phyloP scores from a whole-genome alignment of 2,113 vertebrate species.

The Cariama cristata region DNA sequence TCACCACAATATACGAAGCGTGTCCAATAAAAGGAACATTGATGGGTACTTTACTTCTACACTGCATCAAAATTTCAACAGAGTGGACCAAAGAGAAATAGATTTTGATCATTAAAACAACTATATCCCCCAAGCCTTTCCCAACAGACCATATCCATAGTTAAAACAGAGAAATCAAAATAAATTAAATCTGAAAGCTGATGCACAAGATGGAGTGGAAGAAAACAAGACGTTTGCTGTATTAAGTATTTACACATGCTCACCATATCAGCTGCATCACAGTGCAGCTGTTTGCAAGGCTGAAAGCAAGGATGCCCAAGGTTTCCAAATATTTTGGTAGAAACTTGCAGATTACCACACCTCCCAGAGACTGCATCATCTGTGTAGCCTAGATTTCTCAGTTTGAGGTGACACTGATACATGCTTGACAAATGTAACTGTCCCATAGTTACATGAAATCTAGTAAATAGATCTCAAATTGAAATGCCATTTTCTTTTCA shows the following conservation, averaged over 20 bases:
- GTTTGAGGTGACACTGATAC: not conserved
- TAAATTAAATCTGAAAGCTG: not conserved
- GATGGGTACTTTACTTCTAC: slow-evolving; percentile 73
- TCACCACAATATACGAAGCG: slow-evolving; percentile 77
- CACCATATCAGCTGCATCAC: not conserved
- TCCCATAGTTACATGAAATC: not conserved
- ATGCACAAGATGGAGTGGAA: not conserved
- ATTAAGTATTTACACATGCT: not conserved
- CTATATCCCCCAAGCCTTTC: slow-evolving; percentile 20
- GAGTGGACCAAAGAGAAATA: slow-evolving; percentile 65
- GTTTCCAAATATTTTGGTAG: not conserved
- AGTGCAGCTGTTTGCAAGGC: not conserved
- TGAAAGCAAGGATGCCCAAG: not conserved
- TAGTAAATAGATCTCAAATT: not conserved
- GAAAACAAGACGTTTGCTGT: not conserved
- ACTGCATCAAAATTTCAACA: slow-evolving; percentile 70
- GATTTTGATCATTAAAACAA: slow-evolving; percentile 63
- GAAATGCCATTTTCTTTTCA: not conserved
- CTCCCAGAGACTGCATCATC: not conserved
- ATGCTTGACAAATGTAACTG: not conserved
- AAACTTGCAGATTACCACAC: not conserved
- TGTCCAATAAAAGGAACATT: slow-evolving; percentile 75
- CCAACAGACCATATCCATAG: not conserved
- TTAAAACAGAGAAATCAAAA: slow-evolving; percentile 45
- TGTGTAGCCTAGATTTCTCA: not conserved